Evolutionary conservation across 2,888 invertebrate genomes (phyloP).

Genomic region (Trileptium ribeirensis): DNA sequence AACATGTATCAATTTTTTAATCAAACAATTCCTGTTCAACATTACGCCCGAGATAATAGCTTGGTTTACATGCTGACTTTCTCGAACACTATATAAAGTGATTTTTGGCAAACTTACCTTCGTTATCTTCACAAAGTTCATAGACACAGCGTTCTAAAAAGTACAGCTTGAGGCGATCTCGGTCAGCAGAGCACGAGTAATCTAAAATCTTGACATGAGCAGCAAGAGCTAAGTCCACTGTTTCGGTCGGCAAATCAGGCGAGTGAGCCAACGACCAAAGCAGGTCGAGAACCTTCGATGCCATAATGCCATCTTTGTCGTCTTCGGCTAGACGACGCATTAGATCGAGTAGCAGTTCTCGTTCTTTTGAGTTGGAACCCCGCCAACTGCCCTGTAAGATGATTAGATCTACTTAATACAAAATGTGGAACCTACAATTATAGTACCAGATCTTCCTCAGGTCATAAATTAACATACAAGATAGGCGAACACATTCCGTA

Average conservation of each 20-base stretch:
- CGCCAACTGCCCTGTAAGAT: slow-evolving; percentile 71
- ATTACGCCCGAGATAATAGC: no score
- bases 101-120: no score
- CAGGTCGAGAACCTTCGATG: slow-evolving; percentile 83
- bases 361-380: slow-evolving; percentile 85
- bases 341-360: slow-evolving; percentile 85
- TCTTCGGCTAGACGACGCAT: slow-evolving; percentile 91
- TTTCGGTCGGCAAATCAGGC: slow-evolving; percentile 89
- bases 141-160: slow-evolving; percentile 96
- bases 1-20: no score
- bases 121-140: slow-evolving; percentile 64
- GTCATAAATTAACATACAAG: no score
- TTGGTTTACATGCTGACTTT: no score
- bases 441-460: no score
- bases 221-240: slow-evolving; percentile 87
- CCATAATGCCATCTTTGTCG: slow-evolving; percentile 97
- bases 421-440: no score
- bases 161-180: slow-evolving; percentile 86
- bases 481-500: no score
- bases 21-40: no score
- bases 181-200: slow-evolving; percentile 73
- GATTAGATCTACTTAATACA: slow-evolving; percentile 24
- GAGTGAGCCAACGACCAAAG: slow-evolving; percentile 96
- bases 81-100: no score
- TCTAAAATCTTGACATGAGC: slow-evolving; percentile 94